These are phyloP conservation scores for Chauna torquata DNA, from an alignment of 2,113 vertebrate species.

Conservation along the genomic window DNA sequence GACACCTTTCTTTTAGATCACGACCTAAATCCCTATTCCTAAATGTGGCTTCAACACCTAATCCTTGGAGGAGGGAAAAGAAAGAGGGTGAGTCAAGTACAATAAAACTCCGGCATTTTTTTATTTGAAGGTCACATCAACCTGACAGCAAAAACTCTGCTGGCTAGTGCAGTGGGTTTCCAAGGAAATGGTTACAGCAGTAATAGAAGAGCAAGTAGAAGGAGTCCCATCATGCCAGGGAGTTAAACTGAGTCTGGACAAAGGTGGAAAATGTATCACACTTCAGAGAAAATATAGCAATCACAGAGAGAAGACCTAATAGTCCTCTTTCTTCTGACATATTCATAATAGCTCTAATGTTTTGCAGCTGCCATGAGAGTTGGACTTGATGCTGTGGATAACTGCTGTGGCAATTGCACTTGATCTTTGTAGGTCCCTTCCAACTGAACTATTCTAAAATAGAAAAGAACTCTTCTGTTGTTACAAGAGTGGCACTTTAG, in stretches of 20 bases:
- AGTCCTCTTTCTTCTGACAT: not conserved
- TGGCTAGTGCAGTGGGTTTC: not conserved
- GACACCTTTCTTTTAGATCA: not conserved
- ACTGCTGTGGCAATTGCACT: not conserved
- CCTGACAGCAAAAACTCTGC: not conserved
- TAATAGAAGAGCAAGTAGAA: not conserved
- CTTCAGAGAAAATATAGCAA: not conserved
- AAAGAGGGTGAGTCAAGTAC: not conserved
- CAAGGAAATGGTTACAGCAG: not conserved
- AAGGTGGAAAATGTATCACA: not conserved
- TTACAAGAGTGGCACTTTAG: not conserved
- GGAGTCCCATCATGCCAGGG: not conserved
- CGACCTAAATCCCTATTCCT: not conserved
- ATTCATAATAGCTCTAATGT: not conserved
- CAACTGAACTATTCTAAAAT: not conserved
- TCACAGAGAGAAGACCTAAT: not conserved
- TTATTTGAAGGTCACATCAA: not conserved
- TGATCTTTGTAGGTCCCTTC: not conserved
- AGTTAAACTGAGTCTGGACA: not conserved
- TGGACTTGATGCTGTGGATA: not conserved
- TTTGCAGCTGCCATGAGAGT: not conserved
- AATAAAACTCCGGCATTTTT: not conserved
- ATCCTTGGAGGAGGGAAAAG: not conserved
- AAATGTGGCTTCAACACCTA: not conserved
- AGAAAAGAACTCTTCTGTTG: not conserved